Base-by-base conservation (phyloP, 2,113 vertebrate genomes). In the Herpailurus yagouaroundi region DNA sequence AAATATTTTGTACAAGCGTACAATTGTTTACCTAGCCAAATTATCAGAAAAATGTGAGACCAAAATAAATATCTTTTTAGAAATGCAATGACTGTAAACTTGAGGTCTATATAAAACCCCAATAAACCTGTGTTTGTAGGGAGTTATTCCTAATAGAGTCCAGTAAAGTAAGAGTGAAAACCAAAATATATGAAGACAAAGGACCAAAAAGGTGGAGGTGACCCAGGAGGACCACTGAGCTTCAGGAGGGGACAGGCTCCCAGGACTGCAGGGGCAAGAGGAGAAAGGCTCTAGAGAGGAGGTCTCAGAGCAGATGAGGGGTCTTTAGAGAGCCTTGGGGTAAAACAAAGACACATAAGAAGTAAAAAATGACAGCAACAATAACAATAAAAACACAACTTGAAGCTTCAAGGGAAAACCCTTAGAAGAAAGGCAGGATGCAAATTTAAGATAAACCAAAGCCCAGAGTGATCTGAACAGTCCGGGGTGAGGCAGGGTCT, bases 401-500 rank as follows among this genome's bases (percentile, higher is more conserved):
- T 36, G 12, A 64, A 38, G 33, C 29, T 88, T 77, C 10, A 19
- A 57, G 55, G 38, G 10, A 33, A 50, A n/a, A 33, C 41, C 7
- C n/a, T 66, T 66, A 76, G 38, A 85, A 69, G 60, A 64, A 88
- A 64, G 4, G 9, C 14, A 31, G 60, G 57, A 23, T 29, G 11
- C n/a, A 88, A 55, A 88, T 38, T 27, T 8, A 41, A 45, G 38
- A 36, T 9, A 52, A 15, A 45, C 3, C 45, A 14, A 45, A 79
- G 4, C 11, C 3, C 33, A 19, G 4, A 0, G 0, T 11, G 10
- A 27, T 23, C 55, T 16, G 36, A 45, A 33, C 27, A 50, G 14
- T 36, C 4, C 55, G 21, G n/a, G 1, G 50, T 21, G 27, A n/a
- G 45, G 23, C 16, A 5, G 5, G 1, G 16, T 23, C 33, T 48